phyloP scores from a whole-genome alignment of 2,113 vertebrate genomes.

The Haemorhous mexicanus region DNA sequence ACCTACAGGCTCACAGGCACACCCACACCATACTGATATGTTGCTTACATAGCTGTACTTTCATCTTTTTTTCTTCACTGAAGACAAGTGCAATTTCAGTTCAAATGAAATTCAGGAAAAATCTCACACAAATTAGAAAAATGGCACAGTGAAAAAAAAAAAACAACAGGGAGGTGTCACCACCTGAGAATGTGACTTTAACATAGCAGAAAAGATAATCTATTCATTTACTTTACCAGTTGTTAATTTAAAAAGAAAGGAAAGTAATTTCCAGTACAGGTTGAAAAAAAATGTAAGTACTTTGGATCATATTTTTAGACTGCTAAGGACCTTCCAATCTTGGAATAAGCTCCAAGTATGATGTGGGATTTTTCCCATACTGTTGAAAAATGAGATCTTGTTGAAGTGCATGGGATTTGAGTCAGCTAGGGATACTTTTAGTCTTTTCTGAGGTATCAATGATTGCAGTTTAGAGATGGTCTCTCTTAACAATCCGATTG shows the following conservation, averaged over 20 bases:
- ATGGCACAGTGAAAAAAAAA: neutral
- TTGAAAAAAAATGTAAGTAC: neutral
- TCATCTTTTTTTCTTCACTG: neutral
- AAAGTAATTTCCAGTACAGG: neutral
- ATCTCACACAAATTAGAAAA: neutral
- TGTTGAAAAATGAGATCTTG: neutral
- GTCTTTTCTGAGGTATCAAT: neutral
- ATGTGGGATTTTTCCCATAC: neutral
- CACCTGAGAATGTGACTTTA: neutral
- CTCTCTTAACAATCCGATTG: neutral
- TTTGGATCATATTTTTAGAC: neutral
- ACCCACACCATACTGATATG: neutral
- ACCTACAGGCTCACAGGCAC: neutral
- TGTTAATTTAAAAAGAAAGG: neutral
- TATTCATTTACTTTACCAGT: neutral
- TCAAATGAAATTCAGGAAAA: neutral
- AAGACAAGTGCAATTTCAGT: neutral
- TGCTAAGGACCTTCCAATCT: neutral
- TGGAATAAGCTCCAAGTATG: neutral
- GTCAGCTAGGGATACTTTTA: neutral
- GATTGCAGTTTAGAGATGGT: neutral
- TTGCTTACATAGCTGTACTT: neutral
- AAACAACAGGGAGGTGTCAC: accelerated
- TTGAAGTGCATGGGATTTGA: neutral
- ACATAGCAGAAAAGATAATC: neutral